Percentiles rank a stretch among this genome's conserved stretches.
These are phyloP conservation scores for Halictus rubicundus DNA, from an alignment of 1,140 invertebrate species.

Conservation along the genomic window DNA sequence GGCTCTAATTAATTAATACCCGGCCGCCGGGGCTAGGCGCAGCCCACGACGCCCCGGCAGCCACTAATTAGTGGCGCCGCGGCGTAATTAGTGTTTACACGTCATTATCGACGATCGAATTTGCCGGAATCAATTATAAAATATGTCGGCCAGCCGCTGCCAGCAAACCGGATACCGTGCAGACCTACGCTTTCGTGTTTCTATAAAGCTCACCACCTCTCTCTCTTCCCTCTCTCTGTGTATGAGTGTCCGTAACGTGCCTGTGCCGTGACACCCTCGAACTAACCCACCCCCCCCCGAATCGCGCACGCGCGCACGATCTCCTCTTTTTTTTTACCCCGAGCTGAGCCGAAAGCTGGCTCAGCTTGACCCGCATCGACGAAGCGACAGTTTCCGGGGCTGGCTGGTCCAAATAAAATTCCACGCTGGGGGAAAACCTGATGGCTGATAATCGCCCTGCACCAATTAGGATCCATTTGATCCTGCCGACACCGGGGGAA, in stretches of 20 bases:
- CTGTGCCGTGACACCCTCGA: constrained; percentile 41
- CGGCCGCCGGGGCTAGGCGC: constrained; percentile 58
- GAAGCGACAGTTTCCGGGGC: constrained; percentile 61
- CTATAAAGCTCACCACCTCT: neutral
- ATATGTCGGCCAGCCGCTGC: constrained; percentile 48
- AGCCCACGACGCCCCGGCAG: constrained; percentile 46
- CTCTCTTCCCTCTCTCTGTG: neutral
- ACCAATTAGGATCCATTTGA: constrained; percentile 58
- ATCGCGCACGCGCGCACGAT: neutral
- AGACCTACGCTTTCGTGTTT: neutral
- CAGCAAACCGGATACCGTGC: constrained; percentile 2
- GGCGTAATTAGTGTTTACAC: constrained; percentile 79
- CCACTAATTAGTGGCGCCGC: constrained; percentile 79
- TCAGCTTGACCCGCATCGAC: constrained; percentile 75
- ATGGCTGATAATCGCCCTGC: constrained; percentile 70
- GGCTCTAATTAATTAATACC: constrained; percentile 81
- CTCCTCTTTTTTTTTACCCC: neutral
- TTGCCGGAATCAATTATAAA: constrained; percentile 73
- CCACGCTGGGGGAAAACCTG: constrained; percentile 28
- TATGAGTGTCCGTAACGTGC: constrained; percentile 34
- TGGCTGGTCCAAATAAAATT: constrained; percentile 50
- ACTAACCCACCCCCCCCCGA: constrained; percentile 11
- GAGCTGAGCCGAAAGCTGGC: constrained; percentile 62
- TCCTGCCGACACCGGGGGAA: neutral
- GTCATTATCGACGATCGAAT: constrained; percentile 74